Percentiles rank a stretch among this genome's conserved stretches.
phyloP scores from a whole-genome alignment of 1,140 invertebrate genomes.

The Globodera ellingtonae region DNA sequence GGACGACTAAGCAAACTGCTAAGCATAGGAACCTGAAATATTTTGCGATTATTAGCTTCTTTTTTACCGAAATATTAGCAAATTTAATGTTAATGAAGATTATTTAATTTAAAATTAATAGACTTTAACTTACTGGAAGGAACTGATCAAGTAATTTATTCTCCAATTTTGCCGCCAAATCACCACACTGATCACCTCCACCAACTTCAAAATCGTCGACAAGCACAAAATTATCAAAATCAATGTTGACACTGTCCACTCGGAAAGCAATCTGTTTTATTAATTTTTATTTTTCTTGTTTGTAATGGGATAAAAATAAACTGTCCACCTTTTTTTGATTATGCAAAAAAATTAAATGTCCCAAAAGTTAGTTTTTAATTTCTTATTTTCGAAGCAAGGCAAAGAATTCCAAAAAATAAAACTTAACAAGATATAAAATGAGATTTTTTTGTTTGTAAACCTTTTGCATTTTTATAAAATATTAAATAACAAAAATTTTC shows the following conservation, averaged over 20 bases:
- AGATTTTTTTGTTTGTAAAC: too few species aligned
- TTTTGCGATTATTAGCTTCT: constrained; percentile 21
- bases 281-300: neutral
- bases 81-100: constrained; percentile 33
- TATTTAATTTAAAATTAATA: neutral
- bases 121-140: neutral
- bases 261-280: constrained; percentile 53
- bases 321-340: neutral
- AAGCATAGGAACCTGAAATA: constrained; percentile 58
- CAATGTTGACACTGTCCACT: constrained; percentile 49
- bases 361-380: neutral
- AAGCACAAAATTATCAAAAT: constrained; percentile 63
- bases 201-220: constrained; percentile 60
- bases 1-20: constrained; percentile 47
- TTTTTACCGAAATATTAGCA: constrained; percentile 15
- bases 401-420: too few species aligned
- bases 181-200: constrained; percentile 56
- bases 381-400: neutral
- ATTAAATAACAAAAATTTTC: too few species aligned
- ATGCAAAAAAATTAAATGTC: neutral
- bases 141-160: neutral
- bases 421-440: constrained; percentile 20
- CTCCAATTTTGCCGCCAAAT: constrained; percentile 42
- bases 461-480: too few species aligned
- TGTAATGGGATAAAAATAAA: neutral